Evolutionary conservation across 2,797 vertebrate species (phyloP), one percentile per base, ranked within the genome.

Genomic region (Philypnodon macrostomus): DNA sequence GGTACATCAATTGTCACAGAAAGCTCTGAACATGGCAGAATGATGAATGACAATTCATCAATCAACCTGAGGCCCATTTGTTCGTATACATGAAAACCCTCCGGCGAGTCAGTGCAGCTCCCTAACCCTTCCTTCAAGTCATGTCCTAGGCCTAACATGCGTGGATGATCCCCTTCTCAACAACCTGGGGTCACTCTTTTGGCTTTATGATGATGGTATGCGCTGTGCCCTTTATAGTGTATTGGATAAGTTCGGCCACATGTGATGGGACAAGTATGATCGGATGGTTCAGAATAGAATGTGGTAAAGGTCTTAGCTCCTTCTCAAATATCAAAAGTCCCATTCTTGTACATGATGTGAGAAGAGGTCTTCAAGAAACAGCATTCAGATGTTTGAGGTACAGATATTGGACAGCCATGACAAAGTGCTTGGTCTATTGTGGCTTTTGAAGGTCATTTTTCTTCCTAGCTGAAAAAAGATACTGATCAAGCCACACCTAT

Each of bases 351-450:
- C 66, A 74, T 35, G 56, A 67, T 5, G 58, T 53, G 68, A 71
- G 66, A 47, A 68, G 21, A 77, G 49, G 51, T 67, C 41, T 69
- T 51, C 53, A 46, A 59, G 75, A 80, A n/a, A 79, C 59, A 14
- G 11, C 37, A 33, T 63, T 80, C 60, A 78, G 67, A 68, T 65
- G 77, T 58, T 42, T 17, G 39, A 41, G 29, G 47, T 40, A 44
- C 47, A n/a, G 35, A 26, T 40, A n/a, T 39, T 39, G 27, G 6
- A 23, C 24, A 47, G 38, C 37, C 40, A 17, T 8, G n/a, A 42
- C 66, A 71, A 78, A 50, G 67, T 47, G 59, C 53, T 35, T 45
- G 61, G 12, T 34, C 17, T 10, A 15, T 45, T 34, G 53, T 21
- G 39, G 32, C n/a, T 36, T 75, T 67, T 11, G 4, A 35, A n/a